A percentile compares a stretch with the other conserved stretches of the same genome.
These are phyloP conservation scores for Cygnus olor DNA, from an alignment of 2,797 vertebrate species.

Conservation along the genomic window DNA sequence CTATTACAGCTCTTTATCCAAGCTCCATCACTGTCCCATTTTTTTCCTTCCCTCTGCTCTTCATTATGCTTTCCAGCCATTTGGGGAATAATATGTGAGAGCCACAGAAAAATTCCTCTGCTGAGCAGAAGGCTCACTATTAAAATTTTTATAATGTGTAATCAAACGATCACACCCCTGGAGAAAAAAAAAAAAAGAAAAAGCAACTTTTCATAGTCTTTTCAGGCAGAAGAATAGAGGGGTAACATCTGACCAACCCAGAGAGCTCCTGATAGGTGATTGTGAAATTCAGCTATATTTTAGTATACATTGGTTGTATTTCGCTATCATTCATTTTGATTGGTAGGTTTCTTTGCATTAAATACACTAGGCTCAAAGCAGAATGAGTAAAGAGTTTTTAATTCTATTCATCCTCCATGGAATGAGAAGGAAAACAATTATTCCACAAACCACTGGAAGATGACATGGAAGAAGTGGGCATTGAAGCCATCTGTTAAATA, in stretches of 20 bases:
- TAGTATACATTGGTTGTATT: background rate
- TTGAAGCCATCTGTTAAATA: background rate
- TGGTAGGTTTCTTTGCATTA: background rate
- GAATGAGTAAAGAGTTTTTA: background rate
- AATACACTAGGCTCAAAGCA: background rate
- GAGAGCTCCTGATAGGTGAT: background rate
- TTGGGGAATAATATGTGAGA: background rate
- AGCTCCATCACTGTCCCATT: background rate
- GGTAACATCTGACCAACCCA: background rate
- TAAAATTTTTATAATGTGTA: background rate
- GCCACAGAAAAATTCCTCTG: background rate
- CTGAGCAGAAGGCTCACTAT: background rate
- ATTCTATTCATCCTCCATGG: background rate
- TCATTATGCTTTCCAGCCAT: background rate
- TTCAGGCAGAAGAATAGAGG: background rate
- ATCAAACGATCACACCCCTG: background rate
- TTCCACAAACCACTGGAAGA: background rate
- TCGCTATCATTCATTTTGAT: background rate
- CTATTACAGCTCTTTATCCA: background rate
- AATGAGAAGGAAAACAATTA: background rate
- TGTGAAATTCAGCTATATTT: background rate
- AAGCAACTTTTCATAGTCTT: background rate
- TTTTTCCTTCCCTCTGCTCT: background rate
- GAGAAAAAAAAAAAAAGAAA: background rate
- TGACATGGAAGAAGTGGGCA: background rate